Evolutionary conservation across 2,797 vertebrate species (phyloP).

Genomic region (Sebastes matsubarae): DNA sequence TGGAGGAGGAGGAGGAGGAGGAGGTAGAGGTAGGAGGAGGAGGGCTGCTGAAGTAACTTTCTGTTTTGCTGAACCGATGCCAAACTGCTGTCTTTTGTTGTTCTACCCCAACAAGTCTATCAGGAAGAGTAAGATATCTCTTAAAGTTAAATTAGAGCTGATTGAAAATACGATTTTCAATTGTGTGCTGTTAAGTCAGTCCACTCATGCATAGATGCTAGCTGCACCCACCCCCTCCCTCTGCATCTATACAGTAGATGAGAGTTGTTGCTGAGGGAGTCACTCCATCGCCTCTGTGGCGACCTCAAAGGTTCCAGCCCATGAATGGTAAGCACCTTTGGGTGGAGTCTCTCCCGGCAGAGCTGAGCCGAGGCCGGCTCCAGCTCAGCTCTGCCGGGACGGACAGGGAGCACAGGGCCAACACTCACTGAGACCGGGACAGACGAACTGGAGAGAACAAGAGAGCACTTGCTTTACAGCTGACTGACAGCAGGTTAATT

Average conservation of each 20-base stretch:
- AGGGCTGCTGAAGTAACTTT: slow-evolving; percentile 2
- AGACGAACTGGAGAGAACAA: slow-evolving; percentile 6
- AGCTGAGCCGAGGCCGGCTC: background rate
- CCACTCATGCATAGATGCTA: slow-evolving; percentile 6
- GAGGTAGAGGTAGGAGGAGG: background rate
- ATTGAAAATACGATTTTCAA: slow-evolving; percentile 46
- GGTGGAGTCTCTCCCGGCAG: slow-evolving; percentile 5
- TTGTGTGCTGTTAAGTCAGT: background rate
- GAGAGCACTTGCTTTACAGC: slow-evolving; percentile 29
- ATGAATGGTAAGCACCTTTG: slow-evolving; percentile 71
- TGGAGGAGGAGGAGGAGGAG: background rate
- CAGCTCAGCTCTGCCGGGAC: background rate
- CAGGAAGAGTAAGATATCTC: slow-evolving; percentile 27
- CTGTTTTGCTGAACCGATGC: slow-evolving; percentile 15
- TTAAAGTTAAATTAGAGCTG: slow-evolving; percentile 43
- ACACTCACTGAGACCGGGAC: background rate
- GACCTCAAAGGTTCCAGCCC: slow-evolving; percentile 50
- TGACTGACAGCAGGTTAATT: slow-evolving; percentile 68
- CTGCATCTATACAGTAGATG: slow-evolving; percentile 36
- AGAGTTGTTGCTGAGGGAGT: slow-evolving; percentile 49
- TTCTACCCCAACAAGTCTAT: slow-evolving; percentile 34
- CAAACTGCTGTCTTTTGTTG: background rate
- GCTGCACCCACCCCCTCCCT: background rate
- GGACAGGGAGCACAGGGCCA: slow-evolving; percentile 1
- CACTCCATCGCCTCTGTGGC: slow-evolving; percentile 39